phyloP scores from a whole-genome alignment of 2,113 vertebrate genomes.

The Willisornis vidua region DNA sequence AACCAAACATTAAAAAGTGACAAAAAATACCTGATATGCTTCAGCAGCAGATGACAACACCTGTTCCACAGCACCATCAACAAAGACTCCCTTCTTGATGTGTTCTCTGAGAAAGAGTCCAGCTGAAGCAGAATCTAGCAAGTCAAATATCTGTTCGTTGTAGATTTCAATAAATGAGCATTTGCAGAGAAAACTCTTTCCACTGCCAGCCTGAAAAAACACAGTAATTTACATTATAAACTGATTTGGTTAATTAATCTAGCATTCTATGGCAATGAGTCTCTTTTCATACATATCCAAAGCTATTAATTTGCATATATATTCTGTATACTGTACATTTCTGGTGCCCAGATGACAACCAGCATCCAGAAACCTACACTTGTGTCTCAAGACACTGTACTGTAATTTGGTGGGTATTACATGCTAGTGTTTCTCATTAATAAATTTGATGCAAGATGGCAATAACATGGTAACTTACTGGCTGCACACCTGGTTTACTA shows the following conservation, averaged over 20 bases:
- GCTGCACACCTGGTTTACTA: not conserved
- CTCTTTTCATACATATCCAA: not conserved
- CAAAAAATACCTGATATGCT: conserved; percentile 88
- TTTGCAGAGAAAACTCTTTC: conserved; percentile 95
- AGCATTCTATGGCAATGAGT: not conserved
- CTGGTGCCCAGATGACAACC: not conserved
- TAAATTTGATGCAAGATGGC: not conserved
- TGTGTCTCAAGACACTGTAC: not conserved
- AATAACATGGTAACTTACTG: not conserved
- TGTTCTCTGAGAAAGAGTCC: conserved; percentile 93
- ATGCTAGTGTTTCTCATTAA: not conserved
- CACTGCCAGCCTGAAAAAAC: conserved; percentile 79
- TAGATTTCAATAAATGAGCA: conserved; percentile 98
- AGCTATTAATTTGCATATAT: not conserved
- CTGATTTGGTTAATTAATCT: not conserved
- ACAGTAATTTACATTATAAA: conserved; percentile 15
- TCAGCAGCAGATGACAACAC: conserved; percentile 90
- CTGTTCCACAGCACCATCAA: conserved; percentile 92
- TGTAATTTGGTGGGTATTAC: not conserved
- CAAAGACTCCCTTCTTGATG: conserved; percentile 95
- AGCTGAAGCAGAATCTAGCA: conserved; percentile 90
- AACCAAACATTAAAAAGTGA: not conserved
- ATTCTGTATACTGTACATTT: not conserved
- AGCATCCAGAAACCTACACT: not conserved
- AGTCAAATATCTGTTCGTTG: conserved; percentile 96